Percentiles rank a stretch among this genome's conserved stretches.
Evolutionary conservation across 2,797 vertebrate species (phyloP).

Genomic region (Sebastes minor): DNA sequence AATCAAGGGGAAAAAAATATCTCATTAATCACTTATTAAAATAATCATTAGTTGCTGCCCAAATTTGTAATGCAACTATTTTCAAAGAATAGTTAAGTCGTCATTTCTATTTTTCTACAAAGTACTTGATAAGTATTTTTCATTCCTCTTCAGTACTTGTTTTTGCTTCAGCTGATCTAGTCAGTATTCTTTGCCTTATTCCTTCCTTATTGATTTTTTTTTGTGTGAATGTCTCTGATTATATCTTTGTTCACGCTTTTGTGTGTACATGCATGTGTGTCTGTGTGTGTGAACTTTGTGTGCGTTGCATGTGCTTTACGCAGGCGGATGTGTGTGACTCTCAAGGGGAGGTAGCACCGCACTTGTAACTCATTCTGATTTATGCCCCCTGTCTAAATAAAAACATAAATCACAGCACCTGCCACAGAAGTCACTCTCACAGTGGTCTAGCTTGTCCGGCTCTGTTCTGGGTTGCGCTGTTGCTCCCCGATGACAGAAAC

Average conservation of each 20-base stretch:
- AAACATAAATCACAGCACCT: slow-evolving; percentile 85
- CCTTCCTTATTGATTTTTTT: slow-evolving; percentile 42
- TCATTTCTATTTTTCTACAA: neutral
- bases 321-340: slow-evolving; percentile 55
- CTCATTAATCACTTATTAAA: neutral
- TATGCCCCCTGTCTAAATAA: slow-evolving; percentile 83
- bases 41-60: neutral
- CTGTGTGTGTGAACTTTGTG: slow-evolving; percentile 48
- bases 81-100: neutral
- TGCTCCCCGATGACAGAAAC: slow-evolving; percentile 75
- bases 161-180: slow-evolving; percentile 24
- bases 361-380: slow-evolving; percentile 87
- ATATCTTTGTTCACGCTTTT: slow-evolving; percentile 30
- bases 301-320: slow-evolving; percentile 51
- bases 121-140: neutral
- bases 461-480: slow-evolving; percentile 58
- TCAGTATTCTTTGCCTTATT: slow-evolving; percentile 43
- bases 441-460: slow-evolving; percentile 69
- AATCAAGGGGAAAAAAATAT: neutral
- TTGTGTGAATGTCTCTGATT: slow-evolving; percentile 47
- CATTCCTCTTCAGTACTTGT: neutral
- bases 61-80: neutral
- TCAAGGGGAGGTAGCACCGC: slow-evolving; percentile 64
- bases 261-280: slow-evolving; percentile 30
- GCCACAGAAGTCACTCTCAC: slow-evolving; percentile 81